Evolutionary conservation across 2,113 vertebrate species (phyloP).

Genomic region (Sardina pilchardus): DNA sequence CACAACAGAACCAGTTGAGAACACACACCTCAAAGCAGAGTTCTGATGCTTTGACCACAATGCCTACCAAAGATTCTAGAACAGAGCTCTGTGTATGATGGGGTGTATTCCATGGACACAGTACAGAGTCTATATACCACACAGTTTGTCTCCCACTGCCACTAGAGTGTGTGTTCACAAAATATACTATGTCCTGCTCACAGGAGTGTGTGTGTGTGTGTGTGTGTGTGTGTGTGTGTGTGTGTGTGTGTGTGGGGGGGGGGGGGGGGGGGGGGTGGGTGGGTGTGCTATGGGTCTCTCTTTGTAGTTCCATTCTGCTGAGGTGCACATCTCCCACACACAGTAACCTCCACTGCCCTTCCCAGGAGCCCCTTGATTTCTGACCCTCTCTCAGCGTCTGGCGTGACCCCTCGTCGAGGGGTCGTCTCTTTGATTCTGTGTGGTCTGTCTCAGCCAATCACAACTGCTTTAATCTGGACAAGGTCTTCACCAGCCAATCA

Average conservation of each 20-base stretch:
- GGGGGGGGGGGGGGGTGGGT: neutral
- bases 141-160: too few relatives aligned
- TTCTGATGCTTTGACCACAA: neutral
- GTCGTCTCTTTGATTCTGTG: neutral
- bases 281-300: neutral
- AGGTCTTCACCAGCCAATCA: neutral
- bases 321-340: neutral
- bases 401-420: neutral
- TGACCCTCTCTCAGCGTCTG: neutral
- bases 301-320: neutral
- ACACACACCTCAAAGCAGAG: neutral
- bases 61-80: neutral
- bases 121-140: too few relatives aligned
- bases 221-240: slow-evolving; percentile 11
- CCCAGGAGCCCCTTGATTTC: neutral
- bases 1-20: neutral
- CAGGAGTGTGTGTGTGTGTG: slow-evolving; percentile 4
- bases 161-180: neutral
- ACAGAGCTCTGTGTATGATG: neutral
- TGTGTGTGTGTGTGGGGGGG: neutral
- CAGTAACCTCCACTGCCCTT: neutral
- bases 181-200: neutral
- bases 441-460: neutral
- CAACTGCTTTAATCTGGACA: neutral
- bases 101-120: neutral